Evolutionary conservation across 2,888 invertebrate genomes (phyloP), one percentile per base, ranked within the genome.

Genomic region (Rutpela maculata): DNA sequence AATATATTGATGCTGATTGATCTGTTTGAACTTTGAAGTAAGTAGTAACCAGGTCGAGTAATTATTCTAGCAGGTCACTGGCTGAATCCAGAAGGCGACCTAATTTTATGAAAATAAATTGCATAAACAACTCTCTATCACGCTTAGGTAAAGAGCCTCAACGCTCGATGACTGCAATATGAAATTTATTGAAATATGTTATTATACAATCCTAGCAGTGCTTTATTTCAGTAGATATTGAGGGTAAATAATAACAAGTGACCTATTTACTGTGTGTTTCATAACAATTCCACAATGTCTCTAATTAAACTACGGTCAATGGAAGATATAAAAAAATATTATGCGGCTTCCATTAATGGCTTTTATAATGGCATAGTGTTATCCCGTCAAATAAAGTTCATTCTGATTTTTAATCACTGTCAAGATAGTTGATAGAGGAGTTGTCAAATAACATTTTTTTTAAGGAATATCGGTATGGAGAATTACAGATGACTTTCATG

Each of bases 21-120:
- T 66, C 43, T 66, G 43, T 66, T 66, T 56, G 67, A 67, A 67
- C 19, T 66, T 66, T 56, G 67, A 67, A 67, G 26, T 55, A 50
- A 50, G 15, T 10, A 31, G 26, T 26, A 56, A n/a, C 55, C 56
- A 68, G 68, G 68, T 55, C 56, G 26, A 15, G 63, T 63, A 63
- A 63, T 63, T 35, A 31, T 60, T 63, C 38, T 35, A 63, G 31
- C 22, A 22, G 60, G 60, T 60, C 31, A 31, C 60, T 31, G n/a
- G 17, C 35, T 38, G 17, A 38, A 63, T 35, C 63, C 63, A 12
- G 17, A n/a, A 63, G 50, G n/a, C 38, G 63, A 63, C 38, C 63
- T 35, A 63, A 63, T 63, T 63, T 63, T 18, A 18, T 38, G 35
- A 63, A 63, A 63, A 38, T 63, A 60, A 60, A 26, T 60, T 60